Conservation (phyloP, 53 echinoderm and acorn worm genomes). For the Henricia sp. region DNA sequence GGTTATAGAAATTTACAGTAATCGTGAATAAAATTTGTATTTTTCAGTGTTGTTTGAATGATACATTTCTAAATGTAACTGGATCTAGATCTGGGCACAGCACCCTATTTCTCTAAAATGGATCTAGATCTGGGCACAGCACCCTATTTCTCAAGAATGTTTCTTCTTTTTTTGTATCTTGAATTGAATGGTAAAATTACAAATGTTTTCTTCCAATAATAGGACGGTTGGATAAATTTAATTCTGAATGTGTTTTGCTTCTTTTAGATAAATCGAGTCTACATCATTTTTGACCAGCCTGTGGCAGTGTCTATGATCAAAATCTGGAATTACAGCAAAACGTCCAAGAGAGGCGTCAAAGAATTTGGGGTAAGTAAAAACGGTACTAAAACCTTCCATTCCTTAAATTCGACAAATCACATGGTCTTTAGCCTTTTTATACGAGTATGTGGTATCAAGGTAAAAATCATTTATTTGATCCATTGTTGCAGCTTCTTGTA, state of each 20-base stretch:
- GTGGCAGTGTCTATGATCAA: slow-evolving; percentile 94
- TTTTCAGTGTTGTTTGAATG: too few species aligned
- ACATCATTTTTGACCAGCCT: slow-evolving; percentile 97
- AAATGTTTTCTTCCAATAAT: too few species aligned
- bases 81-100: too few species aligned
- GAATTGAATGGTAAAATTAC: too few species aligned
- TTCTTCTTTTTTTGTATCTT: background rate
- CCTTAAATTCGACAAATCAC: too few species aligned
- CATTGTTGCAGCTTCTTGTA: slow-evolving; percentile 73
- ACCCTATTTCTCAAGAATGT: background rate
- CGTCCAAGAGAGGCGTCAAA: slow-evolving; percentile 91
- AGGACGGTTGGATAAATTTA: too few species aligned
- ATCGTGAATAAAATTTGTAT: too few species aligned
- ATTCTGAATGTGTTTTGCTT: slow-evolving; percentile 16
- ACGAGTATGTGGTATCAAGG: background rate
- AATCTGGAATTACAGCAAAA: slow-evolving; percentile 98
- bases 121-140: background rate
- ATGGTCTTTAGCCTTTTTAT: background rate
- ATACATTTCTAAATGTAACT: too few species aligned
- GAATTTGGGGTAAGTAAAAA: slow-evolving; percentile 90
- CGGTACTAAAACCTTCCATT: background rate
- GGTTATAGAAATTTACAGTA: too few species aligned
- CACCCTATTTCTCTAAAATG: too few species aligned
- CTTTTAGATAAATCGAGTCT: slow-evolving; percentile 88
- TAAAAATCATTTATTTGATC: background rate